Conservation (phyloP, 2,888 invertebrate species). For the Hirtodrosophila trivittata region DNA sequence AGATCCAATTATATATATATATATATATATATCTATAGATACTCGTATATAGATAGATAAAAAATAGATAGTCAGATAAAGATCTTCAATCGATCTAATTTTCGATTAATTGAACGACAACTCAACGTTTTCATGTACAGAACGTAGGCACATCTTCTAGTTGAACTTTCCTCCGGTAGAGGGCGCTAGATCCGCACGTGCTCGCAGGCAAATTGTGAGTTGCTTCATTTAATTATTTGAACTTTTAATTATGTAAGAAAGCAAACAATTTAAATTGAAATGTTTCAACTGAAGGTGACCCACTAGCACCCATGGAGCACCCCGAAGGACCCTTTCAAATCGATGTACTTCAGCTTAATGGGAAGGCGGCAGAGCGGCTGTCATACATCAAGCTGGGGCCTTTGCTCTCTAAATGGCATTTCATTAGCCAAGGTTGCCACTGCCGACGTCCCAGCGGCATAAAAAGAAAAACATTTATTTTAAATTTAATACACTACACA, state of each 20-base stretch:
- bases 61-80: no score
- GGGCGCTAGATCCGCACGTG: no score
- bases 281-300: slow-evolving; percentile 33
- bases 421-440: slow-evolving; percentile 56
- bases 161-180: no score
- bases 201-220: no score
- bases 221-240: slow-evolving; percentile 7
- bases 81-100: no score
- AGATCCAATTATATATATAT: no score
- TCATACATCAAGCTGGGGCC: slow-evolving; percentile 61
- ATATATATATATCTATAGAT: no score
- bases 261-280: slow-evolving; percentile 55
- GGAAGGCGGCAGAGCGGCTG: slow-evolving; percentile 24
- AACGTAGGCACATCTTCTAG: no score
- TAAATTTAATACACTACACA: slow-evolving; percentile 68
- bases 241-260: slow-evolving; percentile 15
- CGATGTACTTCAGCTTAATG: slow-evolving; percentile 47
- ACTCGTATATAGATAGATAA: no score
- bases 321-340: slow-evolving; percentile 13
- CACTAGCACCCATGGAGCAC: not conserved
- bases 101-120: no score
- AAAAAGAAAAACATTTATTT: slow-evolving; percentile 69
- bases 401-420: slow-evolving; percentile 56
- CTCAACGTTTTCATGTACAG: no score
- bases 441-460: slow-evolving; percentile 22